phyloP scores from a whole-genome alignment of 2,888 invertebrate species.

The Mechanitis mazaeus region DNA sequence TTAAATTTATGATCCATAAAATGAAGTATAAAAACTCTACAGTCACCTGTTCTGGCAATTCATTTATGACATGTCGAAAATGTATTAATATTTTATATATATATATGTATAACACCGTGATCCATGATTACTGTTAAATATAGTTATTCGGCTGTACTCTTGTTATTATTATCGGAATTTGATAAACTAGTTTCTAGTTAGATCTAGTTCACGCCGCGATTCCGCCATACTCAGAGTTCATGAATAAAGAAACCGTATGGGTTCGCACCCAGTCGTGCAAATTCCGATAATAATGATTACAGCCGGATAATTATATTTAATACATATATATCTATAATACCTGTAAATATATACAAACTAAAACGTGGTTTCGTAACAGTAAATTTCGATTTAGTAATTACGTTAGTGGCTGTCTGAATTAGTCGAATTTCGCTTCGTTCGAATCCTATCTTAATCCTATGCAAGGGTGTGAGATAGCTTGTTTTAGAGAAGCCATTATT shows the following conservation, averaged over 20 bases:
- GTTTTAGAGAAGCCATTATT: slow-evolving; percentile 42
- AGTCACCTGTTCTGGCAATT: slow-evolving; percentile 7
- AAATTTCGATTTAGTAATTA: neutral
- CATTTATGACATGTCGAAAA: too few species aligned
- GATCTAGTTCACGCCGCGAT: too few species aligned
- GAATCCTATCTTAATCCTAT: slow-evolving; percentile 41
- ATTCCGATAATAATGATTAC: too few species aligned
- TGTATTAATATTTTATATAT: neutral
- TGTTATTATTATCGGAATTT: too few species aligned
- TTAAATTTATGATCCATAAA: slow-evolving; percentile 1
- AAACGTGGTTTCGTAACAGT: neutral
- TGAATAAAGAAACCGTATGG: too few species aligned
- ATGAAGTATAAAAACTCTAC: slow-evolving; percentile 4
- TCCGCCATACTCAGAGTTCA: too few species aligned
- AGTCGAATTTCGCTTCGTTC: slow-evolving; percentile 11
- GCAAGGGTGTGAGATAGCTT: slow-evolving; percentile 43
- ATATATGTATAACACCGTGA: neutral
- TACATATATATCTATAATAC: neutral
- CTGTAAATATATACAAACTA: too few species aligned
- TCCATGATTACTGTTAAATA: too few species aligned
- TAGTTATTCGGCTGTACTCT: too few species aligned
- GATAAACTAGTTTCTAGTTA: too few species aligned
- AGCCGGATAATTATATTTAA: neutral
- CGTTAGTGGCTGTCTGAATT: slow-evolving; percentile 1
- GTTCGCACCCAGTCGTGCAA: too few species aligned